Evolutionary conservation across 2,113 vertebrate species (phyloP), one percentile per base, ranked within the genome.

Genomic region (Lepus europaeus): DNA sequence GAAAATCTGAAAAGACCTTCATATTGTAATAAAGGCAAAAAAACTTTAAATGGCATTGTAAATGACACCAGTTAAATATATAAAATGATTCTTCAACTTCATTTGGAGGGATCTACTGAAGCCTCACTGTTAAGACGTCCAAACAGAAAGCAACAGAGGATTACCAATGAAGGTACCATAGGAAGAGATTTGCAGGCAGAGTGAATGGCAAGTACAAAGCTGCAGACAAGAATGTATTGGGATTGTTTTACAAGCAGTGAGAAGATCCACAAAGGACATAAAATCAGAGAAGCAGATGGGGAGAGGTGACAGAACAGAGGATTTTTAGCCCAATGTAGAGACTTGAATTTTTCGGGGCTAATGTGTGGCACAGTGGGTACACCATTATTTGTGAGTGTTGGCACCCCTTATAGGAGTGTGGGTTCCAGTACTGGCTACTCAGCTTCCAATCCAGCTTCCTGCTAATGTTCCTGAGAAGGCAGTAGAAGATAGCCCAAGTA

Each of bases 51-150:
- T 49, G 33, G 20, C 13, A 22, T 70, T 9, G 39, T 16, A 87
- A 74, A 29, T 31, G 36, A 66, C 36, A 74, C 45, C 90, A 20
- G 66, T 51, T 73, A 51, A 59, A 31, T 80, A 39, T 22, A 23
- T 63, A 36, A 77, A 85, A 79, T 36, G 69, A 85, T 77, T 87
- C 36, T 11, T 95, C 17, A 11, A 36, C n/a, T 87, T 89, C 69
- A 49, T 22, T 12, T 11, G 36, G 20, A 72, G 25, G 39, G 5
- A 56, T 49, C n/a, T 22, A 8, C 29, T 74, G 61, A 89, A 33
- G 59, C 2, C 31, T 90, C 29, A 56, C 20, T 76, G 6, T 33
- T 68, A 61, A 59, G 51, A 12, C 70, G 3, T 68, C 23, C 56
- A 49, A 1, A 59, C 33, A 79, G 9, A 23, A 77, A 11, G 49